These are phyloP conservation scores for Nesometra sesokonis DNA, from an alignment of 35 echinoderm and acorn worm species.

Conservation along the genomic window DNA sequence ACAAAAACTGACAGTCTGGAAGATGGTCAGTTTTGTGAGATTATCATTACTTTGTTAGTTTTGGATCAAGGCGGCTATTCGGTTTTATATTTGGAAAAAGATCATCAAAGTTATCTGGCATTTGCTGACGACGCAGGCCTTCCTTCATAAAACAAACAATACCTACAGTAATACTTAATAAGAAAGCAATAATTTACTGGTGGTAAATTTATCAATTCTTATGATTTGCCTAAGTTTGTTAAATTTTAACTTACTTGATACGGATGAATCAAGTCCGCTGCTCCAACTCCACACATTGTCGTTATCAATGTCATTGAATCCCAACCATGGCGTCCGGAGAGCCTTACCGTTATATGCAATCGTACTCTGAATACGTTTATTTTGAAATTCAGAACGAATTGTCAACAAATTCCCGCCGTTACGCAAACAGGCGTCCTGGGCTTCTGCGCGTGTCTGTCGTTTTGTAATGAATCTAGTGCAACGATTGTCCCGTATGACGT, in stretches of 20 bases:
- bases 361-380: background rate
- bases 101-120: too few species aligned
- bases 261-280: background rate
- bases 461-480: background rate
- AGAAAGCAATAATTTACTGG: too few species aligned
- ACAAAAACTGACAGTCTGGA: too few species aligned
- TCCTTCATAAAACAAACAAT: too few species aligned
- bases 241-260: background rate
- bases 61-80: too few species aligned
- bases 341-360: background rate
- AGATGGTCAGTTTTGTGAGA: too few species aligned
- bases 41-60: too few species aligned
- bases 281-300: background rate
- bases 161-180: too few species aligned
- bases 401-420: background rate
- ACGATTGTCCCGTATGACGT: background rate
- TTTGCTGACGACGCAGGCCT: too few species aligned
- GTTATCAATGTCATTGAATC: background rate
- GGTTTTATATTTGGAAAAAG: too few species aligned
- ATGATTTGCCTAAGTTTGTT: too few species aligned
- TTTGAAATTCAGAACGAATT: background rate
- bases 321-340: background rate
- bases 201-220: too few species aligned
- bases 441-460: background rate
- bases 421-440: background rate